A percentile compares a stretch with the other conserved stretches of the same genome.
phyloP scores from a whole-genome alignment of 2,113 vertebrate genomes.

The Onychorhynchus coronatus region DNA sequence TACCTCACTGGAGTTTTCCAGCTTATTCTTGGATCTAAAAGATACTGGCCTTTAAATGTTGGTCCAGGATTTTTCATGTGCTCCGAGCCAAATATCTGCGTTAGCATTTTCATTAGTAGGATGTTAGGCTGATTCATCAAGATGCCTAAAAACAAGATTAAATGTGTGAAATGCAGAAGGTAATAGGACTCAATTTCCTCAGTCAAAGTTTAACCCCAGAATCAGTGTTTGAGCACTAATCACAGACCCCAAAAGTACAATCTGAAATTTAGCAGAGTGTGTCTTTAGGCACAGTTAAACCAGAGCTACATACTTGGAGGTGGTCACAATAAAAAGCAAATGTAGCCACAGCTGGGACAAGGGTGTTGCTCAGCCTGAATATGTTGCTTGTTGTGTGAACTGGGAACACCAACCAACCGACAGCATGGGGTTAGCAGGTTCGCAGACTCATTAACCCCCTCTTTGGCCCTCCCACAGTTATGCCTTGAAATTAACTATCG shows the following conservation, averaged over 20 bases:
- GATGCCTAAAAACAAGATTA: background rate
- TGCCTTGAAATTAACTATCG: background rate
- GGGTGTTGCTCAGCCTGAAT: background rate
- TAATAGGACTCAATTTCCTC: background rate
- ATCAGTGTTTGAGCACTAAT: background rate
- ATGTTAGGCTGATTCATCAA: background rate
- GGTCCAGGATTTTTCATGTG: background rate
- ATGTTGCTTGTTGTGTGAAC: background rate
- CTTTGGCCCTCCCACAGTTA: background rate
- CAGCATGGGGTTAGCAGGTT: background rate
- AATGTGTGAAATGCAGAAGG: background rate
- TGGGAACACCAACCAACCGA: background rate
- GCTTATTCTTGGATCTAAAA: background rate
- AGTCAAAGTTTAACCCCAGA: background rate
- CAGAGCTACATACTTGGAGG: background rate
- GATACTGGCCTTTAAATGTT: background rate
- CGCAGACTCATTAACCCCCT: background rate
- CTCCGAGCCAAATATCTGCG: background rate
- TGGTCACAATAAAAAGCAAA: background rate
- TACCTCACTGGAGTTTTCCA: background rate
- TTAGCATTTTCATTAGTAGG: background rate
- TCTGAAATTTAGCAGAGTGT: background rate
- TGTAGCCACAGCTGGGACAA: background rate
- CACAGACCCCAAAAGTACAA: background rate
- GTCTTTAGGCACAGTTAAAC: background rate